Conservation (phyloP, 1,140 invertebrate genomes). For the Magallana ariakensis region DNA sequence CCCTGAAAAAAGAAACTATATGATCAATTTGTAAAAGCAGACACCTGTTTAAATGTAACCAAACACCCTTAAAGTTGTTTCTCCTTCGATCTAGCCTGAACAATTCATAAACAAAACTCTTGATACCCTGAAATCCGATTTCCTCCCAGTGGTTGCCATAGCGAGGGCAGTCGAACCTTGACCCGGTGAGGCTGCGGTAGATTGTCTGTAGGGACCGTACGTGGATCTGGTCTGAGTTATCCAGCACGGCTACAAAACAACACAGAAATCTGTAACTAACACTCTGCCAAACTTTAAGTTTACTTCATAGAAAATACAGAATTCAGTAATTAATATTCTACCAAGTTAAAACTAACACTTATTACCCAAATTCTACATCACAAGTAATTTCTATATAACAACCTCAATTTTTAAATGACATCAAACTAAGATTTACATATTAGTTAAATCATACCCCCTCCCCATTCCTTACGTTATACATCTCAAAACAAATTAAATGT, state of each 20-base stretch:
- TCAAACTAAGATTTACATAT: neutral
- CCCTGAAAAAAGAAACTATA: constrained; percentile 74
- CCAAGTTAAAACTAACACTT: too few relatives aligned
- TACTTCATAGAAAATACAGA: too few relatives aligned
- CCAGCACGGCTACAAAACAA: constrained; percentile 78
- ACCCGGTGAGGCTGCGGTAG: constrained; percentile 81
- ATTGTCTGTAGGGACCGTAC: constrained; percentile 81
- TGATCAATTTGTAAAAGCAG: neutral
- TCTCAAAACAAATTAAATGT: too few relatives aligned
- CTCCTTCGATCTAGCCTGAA: too few relatives aligned
- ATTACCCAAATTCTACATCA: too few relatives aligned
- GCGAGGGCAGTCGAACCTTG: constrained; percentile 80
- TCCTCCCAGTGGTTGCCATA: constrained; percentile 83
- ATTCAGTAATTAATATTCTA: too few relatives aligned
- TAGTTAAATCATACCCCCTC: too few relatives aligned
- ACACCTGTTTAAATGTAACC: neutral
- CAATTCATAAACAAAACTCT: neutral
- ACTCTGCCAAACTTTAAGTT: too few relatives aligned
- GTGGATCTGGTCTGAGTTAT: constrained; percentile 80
- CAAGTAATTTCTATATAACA: neutral
- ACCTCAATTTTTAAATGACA: neutral
- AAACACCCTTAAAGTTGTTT: neutral
- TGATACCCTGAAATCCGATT: constrained; percentile 83
- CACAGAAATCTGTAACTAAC: neutral
- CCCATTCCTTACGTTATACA: too few relatives aligned